Evolutionary conservation across 2,888 invertebrate species (phyloP).

Genomic region (Artemia sinica): DNA sequence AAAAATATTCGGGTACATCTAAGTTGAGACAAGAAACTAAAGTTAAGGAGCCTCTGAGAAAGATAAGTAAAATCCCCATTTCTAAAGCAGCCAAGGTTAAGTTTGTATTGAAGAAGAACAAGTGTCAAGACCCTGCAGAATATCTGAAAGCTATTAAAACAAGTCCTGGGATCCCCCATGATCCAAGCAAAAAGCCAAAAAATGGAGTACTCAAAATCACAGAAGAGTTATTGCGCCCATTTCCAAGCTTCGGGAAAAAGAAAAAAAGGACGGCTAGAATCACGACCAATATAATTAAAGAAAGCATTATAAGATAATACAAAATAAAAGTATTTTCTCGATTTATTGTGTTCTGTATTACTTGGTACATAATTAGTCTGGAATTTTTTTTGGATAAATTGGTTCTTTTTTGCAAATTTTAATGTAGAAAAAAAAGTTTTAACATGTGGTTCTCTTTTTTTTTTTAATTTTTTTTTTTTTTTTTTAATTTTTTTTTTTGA

Average conservation of each 20-base stretch:
- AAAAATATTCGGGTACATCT: constrained; percentile 18
- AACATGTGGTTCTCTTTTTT: no score
- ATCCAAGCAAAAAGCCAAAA: constrained; percentile 46
- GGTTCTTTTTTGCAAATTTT: no score
- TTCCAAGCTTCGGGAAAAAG: not conserved
- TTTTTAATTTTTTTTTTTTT: no score
- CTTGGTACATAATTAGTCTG: no score
- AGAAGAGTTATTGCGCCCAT: not conserved
- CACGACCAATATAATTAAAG: not conserved
- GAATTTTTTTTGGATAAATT: no score
- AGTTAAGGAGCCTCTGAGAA: not conserved
- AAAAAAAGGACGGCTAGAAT: not conserved
- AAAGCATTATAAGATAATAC: not conserved
- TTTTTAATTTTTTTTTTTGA: no score
- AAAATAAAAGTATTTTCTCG: no score
- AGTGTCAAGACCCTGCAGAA: constrained; percentile 50
- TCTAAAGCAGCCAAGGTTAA: constrained; percentile 43
- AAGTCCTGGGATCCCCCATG: constrained; percentile 57
- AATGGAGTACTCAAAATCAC: constrained; percentile 50
- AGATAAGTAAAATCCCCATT: constrained; percentile 12
- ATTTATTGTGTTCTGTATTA: no score
- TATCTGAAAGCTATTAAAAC: constrained; percentile 49
- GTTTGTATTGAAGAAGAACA: constrained; percentile 50
- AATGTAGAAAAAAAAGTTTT: no score
- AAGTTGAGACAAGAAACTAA: not conserved